phyloP scores from a whole-genome alignment of 2,888 invertebrate species.

The Tillus elongatus region DNA sequence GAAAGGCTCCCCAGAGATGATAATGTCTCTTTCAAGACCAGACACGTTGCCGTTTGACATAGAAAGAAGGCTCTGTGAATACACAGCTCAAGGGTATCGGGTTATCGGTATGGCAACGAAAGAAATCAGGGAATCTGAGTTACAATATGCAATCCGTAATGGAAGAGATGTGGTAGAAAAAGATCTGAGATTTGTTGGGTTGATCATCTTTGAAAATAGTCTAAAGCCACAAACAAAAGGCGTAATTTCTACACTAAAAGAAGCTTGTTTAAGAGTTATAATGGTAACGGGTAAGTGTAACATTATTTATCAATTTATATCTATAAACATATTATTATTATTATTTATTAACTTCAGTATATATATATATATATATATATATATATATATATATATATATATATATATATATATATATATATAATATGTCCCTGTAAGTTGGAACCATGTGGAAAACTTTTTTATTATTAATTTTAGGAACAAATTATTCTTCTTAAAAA shows the following conservation, averaged over 20 bases:
- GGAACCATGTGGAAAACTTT: too few species aligned
- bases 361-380: too few species aligned
- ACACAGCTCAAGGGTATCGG: constrained; percentile 63
- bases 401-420: too few species aligned
- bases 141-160: constrained; percentile 60
- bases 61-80: constrained; percentile 61
- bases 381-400: too few species aligned
- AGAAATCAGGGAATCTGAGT: constrained; percentile 52
- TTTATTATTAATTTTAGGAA: too few species aligned
- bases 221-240: constrained; percentile 78
- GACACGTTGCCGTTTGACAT: constrained; percentile 72
- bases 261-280: constrained; percentile 79
- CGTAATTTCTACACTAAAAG: constrained; percentile 66
- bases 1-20: constrained; percentile 91
- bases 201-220: constrained; percentile 90
- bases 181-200: constrained; percentile 71
- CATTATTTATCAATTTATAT: too few species aligned
- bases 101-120: constrained; percentile 80
- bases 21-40: constrained; percentile 62
- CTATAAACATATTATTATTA: too few species aligned
- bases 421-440: too few species aligned
- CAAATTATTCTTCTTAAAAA: too few species aligned
- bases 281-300: constrained; percentile 86
- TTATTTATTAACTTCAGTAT: too few species aligned
- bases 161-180: constrained; percentile 71